phyloP scores from a whole-genome alignment of 2,113 vertebrate species.

The Serinus canaria region DNA sequence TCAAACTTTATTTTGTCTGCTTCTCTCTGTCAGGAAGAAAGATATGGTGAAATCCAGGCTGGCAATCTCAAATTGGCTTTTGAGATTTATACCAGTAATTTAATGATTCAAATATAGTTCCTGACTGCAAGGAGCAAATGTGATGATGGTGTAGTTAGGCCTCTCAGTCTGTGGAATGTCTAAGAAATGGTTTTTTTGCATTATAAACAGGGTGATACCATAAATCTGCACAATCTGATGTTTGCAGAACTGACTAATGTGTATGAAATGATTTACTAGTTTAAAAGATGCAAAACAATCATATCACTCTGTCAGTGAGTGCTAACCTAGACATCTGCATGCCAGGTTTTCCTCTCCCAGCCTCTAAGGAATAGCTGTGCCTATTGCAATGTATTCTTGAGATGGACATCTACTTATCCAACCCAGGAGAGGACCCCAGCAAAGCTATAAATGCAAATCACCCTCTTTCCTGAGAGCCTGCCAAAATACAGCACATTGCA shows the following conservation, averaged over 20 bases:
- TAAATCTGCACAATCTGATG: background rate
- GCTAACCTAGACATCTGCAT: background rate
- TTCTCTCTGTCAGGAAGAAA: slow-evolving; percentile 6
- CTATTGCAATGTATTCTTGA: background rate
- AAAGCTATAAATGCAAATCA: background rate
- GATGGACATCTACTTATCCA: background rate
- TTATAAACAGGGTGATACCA: background rate
- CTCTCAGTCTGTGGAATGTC: background rate
- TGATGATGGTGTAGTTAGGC: background rate
- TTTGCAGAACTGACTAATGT: background rate
- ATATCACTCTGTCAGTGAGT: background rate
- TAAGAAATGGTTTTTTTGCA: background rate
- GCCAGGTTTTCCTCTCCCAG: background rate
- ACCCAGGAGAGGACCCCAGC: background rate
- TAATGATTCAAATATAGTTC: background rate
- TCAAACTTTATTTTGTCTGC: slow-evolving; percentile 26
- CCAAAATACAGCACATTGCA: background rate
- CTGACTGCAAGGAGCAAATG: background rate
- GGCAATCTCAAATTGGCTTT: background rate
- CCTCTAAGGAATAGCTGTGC: background rate
- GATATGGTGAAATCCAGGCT: slow-evolving; percentile 2
- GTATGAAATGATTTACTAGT: background rate
- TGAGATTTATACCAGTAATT: background rate
- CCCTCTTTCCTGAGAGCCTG: background rate
- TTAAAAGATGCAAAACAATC: background rate